Percentiles rank a stretch among this genome's conserved stretches.
These are phyloP conservation scores for Hololepta plana DNA, from an alignment of 2,888 invertebrate genomes.

Conservation along the genomic window DNA sequence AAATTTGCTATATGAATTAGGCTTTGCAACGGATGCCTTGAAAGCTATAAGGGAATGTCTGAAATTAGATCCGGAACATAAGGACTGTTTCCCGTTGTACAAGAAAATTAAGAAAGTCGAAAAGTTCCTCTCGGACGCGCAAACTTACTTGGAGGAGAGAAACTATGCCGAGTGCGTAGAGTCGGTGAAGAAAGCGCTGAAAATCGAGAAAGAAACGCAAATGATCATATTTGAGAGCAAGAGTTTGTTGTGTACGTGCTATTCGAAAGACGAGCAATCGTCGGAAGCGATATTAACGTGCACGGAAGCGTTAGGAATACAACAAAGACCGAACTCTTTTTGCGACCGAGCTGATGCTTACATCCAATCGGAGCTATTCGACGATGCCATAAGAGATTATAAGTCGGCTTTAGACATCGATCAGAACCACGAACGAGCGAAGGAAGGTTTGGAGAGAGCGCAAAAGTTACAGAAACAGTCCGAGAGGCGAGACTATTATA, in stretches of 20 bases:
- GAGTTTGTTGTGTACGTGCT: constrained; percentile 66
- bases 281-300: constrained; percentile 61
- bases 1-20: constrained; percentile 69
- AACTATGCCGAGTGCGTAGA: constrained; percentile 50
- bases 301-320: constrained; percentile 56
- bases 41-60: constrained; percentile 93
- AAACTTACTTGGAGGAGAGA: constrained; percentile 37
- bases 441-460: constrained; percentile 74
- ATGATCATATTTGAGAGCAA: constrained; percentile 59
- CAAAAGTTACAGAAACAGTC: constrained; percentile 86
- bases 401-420: constrained; percentile 75
- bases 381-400: constrained; percentile 80
- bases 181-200: constrained; percentile 46
- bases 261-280: constrained; percentile 48
- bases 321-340: constrained; percentile 54
- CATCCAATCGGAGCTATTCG: constrained; percentile 74
- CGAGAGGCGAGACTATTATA: constrained; percentile 91
- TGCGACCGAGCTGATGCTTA: constrained; percentile 91
- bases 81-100: constrained; percentile 88
- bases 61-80: constrained; percentile 93
- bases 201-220: constrained; percentile 48
- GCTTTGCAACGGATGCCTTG: constrained; percentile 79
- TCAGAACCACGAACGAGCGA: constrained; percentile 58
- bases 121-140: constrained; percentile 54
- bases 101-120: constrained; percentile 90